A percentile compares a stretch with the other conserved stretches of the same genome.
Evolutionary conservation across 2,888 invertebrate species (phyloP).

Genomic region (Abscondita cerata): DNA sequence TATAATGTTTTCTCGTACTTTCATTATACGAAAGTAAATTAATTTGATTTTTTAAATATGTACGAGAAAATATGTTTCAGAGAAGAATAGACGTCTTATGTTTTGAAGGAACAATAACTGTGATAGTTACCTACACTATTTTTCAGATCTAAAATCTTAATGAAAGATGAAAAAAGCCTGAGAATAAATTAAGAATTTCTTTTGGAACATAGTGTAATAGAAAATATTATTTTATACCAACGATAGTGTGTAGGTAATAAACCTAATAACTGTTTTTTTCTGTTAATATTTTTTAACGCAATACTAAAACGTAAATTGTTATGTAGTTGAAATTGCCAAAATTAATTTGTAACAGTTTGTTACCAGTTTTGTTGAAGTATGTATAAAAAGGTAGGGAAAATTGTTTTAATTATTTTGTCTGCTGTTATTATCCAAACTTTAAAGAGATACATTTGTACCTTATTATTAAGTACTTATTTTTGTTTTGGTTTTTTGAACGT

Average conservation of each 20-base stretch:
- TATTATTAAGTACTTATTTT: slow-evolving; percentile 19
- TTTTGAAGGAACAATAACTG: slow-evolving; percentile 10
- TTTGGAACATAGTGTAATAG: slow-evolving; percentile 21
- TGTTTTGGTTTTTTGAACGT: not conserved
- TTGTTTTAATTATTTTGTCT: slow-evolving; percentile 1
- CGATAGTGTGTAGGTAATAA: slow-evolving; percentile 9
- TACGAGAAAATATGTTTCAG: not conserved
- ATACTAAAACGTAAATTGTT: not conserved
- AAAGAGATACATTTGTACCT: slow-evolving; percentile 20
- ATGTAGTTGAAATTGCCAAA: not conserved
- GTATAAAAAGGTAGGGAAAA: not conserved
- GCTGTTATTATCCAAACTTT: not conserved
- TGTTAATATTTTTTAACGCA: not conserved
- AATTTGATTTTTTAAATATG: too few species aligned
- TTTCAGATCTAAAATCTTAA: slow-evolving; percentile 9
- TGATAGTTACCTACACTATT: slow-evolving; percentile 14
- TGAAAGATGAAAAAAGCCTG: not conserved
- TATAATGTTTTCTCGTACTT: too few species aligned
- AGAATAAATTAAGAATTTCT: not conserved
- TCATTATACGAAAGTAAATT: too few species aligned
- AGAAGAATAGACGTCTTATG: not conserved
- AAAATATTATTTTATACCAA: slow-evolving; percentile 35
- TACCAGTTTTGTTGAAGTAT: not conserved
- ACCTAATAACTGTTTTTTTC: not conserved
- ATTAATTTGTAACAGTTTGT: not conserved